Percentiles rank a stretch among this genome's conserved stretches.
Conservation (phyloP, 2,888 invertebrate genomes). For the Endomychus coccineus region DNA sequence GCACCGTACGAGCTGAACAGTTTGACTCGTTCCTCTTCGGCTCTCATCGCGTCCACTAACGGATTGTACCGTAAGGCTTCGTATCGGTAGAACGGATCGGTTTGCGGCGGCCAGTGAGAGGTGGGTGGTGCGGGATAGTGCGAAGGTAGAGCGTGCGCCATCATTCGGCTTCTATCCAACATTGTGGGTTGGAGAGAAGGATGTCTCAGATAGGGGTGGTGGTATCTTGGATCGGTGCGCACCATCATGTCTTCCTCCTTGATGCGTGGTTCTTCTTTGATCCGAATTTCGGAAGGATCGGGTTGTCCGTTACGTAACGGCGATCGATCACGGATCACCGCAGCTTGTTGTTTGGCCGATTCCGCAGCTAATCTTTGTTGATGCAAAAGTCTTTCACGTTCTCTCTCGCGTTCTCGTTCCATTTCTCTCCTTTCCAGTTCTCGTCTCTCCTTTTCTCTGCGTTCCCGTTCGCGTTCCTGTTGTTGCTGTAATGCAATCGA, state of each 20-base stretch:
- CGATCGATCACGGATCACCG: constrained; percentile 56
- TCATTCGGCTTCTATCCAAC: constrained; percentile 43
- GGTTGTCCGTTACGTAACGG: constrained; percentile 64
- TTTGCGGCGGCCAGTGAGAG: constrained; percentile 41
- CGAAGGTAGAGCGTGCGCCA: constrained; percentile 46
- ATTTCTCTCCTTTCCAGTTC: constrained; percentile 53
- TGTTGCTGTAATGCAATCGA: constrained; percentile 30
- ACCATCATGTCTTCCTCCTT: constrained; percentile 39
- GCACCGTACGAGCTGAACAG: constrained; percentile 60
- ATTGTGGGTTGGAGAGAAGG: constrained; percentile 44
- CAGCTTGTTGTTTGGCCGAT: constrained; percentile 42
- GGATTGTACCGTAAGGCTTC: constrained; percentile 73
- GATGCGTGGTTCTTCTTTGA: constrained; percentile 58
- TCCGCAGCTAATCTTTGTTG: constrained; percentile 50
- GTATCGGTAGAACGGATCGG: constrained; percentile 48
- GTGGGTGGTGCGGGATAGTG: constrained; percentile 44
- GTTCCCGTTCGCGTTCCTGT: constrained; percentile 43
- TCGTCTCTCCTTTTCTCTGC: constrained; percentile 43
- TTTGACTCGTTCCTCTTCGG: constrained; percentile 73
- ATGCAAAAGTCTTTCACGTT: constrained; percentile 52
- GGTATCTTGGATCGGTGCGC: constrained; percentile 46
- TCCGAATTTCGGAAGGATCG: constrained; percentile 47
- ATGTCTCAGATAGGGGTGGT: constrained; percentile 48
- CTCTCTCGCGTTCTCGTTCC: constrained; percentile 52
- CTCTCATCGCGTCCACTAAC: constrained; percentile 69